These are phyloP conservation scores for Macrosoma leucophasiata DNA, from an alignment of 2,888 invertebrate species.

Conservation along the genomic window DNA sequence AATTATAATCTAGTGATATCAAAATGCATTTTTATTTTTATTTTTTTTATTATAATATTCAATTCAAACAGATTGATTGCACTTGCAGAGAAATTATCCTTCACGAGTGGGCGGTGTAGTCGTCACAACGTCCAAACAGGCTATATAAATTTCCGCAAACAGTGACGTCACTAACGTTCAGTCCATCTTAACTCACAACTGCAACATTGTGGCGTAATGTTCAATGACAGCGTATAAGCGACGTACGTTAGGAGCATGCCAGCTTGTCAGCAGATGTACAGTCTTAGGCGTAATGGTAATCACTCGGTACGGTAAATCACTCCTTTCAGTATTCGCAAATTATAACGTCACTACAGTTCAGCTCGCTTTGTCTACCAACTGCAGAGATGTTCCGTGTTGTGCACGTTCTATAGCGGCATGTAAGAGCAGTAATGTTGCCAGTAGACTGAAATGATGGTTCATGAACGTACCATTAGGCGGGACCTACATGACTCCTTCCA, in stretches of 20 bases:
- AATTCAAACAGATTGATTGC: too few species aligned
- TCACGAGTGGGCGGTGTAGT: too few species aligned
- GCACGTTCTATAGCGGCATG: slow-evolving; percentile 83
- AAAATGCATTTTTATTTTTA: background rate
- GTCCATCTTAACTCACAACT: slow-evolving; percentile 81
- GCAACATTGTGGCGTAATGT: slow-evolving; percentile 79
- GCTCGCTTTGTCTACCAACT: slow-evolving; percentile 83
- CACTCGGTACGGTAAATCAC: slow-evolving; percentile 95
- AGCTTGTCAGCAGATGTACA: slow-evolving; percentile 90
- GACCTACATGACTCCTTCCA: too few species aligned
- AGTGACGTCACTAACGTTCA: too few species aligned
- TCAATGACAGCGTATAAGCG: slow-evolving; percentile 83
- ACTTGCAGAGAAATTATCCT: too few species aligned
- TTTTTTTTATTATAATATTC: too few species aligned
- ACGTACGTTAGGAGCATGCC: slow-evolving; percentile 88
- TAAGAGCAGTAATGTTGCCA: slow-evolving; percentile 82
- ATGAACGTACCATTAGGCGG: too few species aligned
- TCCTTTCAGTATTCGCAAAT: slow-evolving; percentile 93
- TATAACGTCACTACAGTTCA: too few species aligned
- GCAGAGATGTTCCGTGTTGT: slow-evolving; percentile 79
- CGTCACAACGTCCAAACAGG: too few species aligned
- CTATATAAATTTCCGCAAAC: too few species aligned
- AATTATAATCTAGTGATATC: background rate
- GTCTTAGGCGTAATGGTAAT: slow-evolving; percentile 86
- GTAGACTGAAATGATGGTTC: too few species aligned